phyloP scores from a whole-genome alignment of 2,113 vertebrate species.

The Sapajus apella region DNA sequence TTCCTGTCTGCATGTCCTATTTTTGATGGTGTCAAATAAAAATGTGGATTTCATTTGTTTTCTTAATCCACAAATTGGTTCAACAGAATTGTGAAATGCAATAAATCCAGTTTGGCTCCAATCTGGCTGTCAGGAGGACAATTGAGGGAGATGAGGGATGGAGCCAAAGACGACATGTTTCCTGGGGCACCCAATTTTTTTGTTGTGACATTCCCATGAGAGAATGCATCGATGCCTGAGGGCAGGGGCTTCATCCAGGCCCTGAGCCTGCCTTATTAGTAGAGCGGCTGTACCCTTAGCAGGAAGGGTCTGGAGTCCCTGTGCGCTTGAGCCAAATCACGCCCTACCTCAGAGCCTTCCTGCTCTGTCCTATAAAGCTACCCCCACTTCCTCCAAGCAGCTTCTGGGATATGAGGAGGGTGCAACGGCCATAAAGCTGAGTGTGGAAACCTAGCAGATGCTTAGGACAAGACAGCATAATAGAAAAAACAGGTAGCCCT shows the following conservation, averaged over 20 bases:
- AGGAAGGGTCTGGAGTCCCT: background rate
- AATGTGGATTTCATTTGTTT: slow-evolving; percentile 73
- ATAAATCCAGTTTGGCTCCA: slow-evolving; percentile 70
- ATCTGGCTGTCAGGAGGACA: slow-evolving; percentile 61
- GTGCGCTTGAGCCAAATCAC: background rate
- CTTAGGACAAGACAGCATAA: background rate
- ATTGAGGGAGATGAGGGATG: slow-evolving; percentile 31
- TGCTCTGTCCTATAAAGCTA: no score
- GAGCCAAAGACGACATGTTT: slow-evolving; percentile 35
- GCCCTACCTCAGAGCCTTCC: background rate
- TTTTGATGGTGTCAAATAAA: slow-evolving; percentile 70
- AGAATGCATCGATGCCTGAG: background rate
- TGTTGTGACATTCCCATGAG: slow-evolving; percentile 16
- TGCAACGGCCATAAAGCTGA: fast-evolving
- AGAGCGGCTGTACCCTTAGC: background rate
- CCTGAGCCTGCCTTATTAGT: fast-evolving
- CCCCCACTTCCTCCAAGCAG: background rate
- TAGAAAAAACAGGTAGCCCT: background rate
- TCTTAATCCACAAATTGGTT: slow-evolving; percentile 77
- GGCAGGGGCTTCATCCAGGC: background rate
- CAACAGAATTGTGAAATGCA: slow-evolving; percentile 73
- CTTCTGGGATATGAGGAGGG: background rate
- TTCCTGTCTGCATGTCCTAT: slow-evolving; percentile 54
- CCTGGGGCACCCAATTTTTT: background rate
- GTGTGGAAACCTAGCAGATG: background rate